A percentile compares a stretch with the other conserved stretches of the same genome.
Conservation (phyloP, 92 coral and sea anemone genomes). For the Bergia puertoricense region DNA sequence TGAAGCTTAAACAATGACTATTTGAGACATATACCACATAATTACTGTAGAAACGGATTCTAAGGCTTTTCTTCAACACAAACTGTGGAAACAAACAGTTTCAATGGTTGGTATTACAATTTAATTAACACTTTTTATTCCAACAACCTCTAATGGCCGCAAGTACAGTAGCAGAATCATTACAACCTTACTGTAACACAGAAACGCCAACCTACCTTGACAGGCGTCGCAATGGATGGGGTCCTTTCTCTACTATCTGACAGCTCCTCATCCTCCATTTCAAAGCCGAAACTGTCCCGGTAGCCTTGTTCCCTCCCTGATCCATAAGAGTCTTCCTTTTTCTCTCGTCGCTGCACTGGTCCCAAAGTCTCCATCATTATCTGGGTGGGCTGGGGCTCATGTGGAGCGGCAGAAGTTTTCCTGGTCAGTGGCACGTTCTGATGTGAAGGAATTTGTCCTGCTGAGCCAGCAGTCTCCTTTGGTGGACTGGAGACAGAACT, state of each 20-base stretch:
- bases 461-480: neutral
- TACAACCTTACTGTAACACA: neutral
- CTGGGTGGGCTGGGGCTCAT: slow-evolving; percentile 22
- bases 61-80: too few species aligned
- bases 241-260: neutral
- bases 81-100: too few species aligned
- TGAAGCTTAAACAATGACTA: too few species aligned
- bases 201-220: slow-evolving; percentile 7
- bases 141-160: neutral
- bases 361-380: slow-evolving; percentile 6
- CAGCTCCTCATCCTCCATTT: slow-evolving; percentile 27
- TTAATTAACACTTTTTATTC: neutral
- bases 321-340: slow-evolving; percentile 30
- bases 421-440: neutral
- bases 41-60: too few species aligned
- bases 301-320: slow-evolving; percentile 40
- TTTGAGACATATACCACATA: too few species aligned
- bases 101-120: neutral
- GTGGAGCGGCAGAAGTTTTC: neutral
- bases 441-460: neutral
- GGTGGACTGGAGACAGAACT: slow-evolving; percentile 3
- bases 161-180: neutral
- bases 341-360: slow-evolving; percentile 31
- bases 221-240: neutral
- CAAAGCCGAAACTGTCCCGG: slow-evolving; percentile 40